Evolutionary conservation across 2,888 invertebrate genomes (phyloP).

Genomic region (Zootermopsis nevadensis): DNA sequence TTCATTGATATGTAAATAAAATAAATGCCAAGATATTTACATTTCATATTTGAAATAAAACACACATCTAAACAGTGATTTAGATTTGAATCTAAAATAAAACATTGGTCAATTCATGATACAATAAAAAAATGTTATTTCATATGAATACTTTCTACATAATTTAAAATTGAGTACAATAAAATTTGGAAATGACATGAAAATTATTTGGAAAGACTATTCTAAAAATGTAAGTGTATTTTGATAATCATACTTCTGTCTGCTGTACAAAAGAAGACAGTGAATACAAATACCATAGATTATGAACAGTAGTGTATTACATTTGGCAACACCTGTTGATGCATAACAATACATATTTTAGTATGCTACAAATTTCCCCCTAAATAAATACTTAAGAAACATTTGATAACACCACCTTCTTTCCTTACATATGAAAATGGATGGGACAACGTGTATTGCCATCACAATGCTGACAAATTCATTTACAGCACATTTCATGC

Average conservation of each 20-base stretch:
- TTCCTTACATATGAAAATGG: slow-evolving; percentile 13
- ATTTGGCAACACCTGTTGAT: neutral
- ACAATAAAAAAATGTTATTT: neutral
- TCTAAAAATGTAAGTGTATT: neutral
- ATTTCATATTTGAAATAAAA: neutral
- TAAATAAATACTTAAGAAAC: slow-evolving; percentile 31
- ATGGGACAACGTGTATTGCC: slow-evolving; percentile 18
- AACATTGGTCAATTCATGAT: neutral
- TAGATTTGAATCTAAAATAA: neutral
- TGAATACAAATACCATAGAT: slow-evolving; percentile 22
- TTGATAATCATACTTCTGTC: neutral
- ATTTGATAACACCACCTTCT: neutral
- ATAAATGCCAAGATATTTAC: neutral
- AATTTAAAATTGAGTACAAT: neutral
- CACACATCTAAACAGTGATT: neutral
- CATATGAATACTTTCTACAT: too few species aligned
- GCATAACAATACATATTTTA: neutral
- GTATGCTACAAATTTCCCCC: neutral
- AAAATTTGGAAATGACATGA: neutral
- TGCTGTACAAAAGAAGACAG: neutral
- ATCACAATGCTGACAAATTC: neutral
- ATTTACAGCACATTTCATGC: neutral
- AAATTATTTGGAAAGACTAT: neutral
- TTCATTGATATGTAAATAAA: too few species aligned
- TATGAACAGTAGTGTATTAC: neutral